These are phyloP conservation scores for Varanus komodoensis DNA, from an alignment of 2,113 vertebrate genomes.

Conservation along the genomic window DNA sequence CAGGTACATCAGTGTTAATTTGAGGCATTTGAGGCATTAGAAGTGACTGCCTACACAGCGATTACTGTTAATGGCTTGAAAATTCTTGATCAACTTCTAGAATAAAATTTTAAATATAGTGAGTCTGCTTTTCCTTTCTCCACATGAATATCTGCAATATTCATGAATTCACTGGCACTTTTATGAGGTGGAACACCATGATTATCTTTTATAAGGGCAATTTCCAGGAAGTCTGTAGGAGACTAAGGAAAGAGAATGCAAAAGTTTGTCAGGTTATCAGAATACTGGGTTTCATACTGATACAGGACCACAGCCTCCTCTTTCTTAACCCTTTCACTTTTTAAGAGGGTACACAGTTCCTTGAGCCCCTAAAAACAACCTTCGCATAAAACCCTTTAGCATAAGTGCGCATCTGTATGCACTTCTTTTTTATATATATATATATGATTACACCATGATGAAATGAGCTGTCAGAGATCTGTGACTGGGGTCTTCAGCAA, in stretches of 20 bases:
- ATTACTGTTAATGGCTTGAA: neutral
- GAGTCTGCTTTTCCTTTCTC: neutral
- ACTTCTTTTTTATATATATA: too few relatives aligned
- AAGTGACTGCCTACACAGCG: neutral
- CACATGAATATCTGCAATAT: neutral
- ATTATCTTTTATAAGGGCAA: neutral
- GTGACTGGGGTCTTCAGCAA: too few relatives aligned
- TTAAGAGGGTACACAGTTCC: neutral
- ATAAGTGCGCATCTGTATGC: too few relatives aligned
- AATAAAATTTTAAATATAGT: neutral
- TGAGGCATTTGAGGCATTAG: neutral
- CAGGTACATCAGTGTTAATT: constrained; percentile 74
- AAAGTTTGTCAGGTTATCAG: neutral
- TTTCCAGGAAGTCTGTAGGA: neutral
- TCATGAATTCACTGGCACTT: neutral
- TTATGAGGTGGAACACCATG: neutral
- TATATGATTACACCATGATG: neutral
- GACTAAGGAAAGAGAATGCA: neutral
- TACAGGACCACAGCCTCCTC: neutral
- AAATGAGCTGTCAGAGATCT: neutral
- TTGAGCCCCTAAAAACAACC: neutral
- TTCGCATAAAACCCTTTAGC: neutral
- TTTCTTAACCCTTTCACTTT: neutral
- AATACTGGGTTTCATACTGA: neutral
- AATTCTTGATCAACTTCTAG: neutral